Base-by-base conservation (phyloP, 2,797 vertebrate genomes). In the Platalea minor region DNA sequence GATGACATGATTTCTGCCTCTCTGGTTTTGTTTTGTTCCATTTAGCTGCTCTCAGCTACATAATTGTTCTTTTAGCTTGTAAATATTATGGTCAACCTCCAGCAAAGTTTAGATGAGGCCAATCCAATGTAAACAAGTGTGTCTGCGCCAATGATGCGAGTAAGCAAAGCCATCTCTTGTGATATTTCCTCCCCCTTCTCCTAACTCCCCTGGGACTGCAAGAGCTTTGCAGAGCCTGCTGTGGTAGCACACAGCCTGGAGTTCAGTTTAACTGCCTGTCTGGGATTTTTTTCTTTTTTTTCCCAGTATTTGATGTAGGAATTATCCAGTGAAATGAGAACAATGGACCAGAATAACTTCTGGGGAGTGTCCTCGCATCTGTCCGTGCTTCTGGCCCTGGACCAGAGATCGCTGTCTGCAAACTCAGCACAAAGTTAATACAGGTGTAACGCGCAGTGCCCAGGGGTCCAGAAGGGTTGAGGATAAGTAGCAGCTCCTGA, bases 51-150 rank as follows among this genome's bases (percentile, higher is more conserved):
- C 92, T 97, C 95, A 97, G 94, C 96, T 95, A 93, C 91, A 93
- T 97, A 97, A 97, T 97, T 97, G 97, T 97, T 97, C 96, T 97
- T 93, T 94, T 94, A 86, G 92, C 88, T 85, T 97, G 94, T 98
- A 98, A 98, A 98, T 98, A 97, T 98, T 98, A 97, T 98, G 97
- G 90, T 97, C 96, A 96, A 93, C 89, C 93, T 97, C 97, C 95
- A 96, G 95, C 96, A 95, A 97, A 97, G 96, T 97, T 97, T 97
- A 97, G 95, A 97, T 96, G 97, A 97, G 95, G 93, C 95, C 95
- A 97, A 83, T 95, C 76, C 82, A 97, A 97, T 96, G 89, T 97
- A 97, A 97, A 97, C 96, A 95, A 91, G 61, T 29, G 57, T 92
- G 70, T 86, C 86, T 93, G 85, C 9, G 79, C 93, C 91, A 94